Evolutionary conservation across 2,797 vertebrate genomes (phyloP), one percentile per base, ranked within the genome.

Genomic region (Etheostoma perlongum): DNA sequence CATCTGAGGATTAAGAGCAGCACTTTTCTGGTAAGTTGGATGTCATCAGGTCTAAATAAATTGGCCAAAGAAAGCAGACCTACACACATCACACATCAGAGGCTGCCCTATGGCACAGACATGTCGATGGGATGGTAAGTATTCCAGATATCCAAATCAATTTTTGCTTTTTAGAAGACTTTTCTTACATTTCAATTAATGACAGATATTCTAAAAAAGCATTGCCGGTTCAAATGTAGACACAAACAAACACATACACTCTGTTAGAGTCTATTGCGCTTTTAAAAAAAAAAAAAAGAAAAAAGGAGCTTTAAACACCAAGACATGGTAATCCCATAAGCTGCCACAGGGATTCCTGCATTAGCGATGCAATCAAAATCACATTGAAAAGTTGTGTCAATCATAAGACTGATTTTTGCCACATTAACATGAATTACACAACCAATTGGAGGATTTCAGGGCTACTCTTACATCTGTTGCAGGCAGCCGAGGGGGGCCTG

Each of bases 341-440:
- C 91, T 91, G 84, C 91, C 80, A 79, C 48, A 11, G 83, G 90
- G 90, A 90, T 93, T 93, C 89, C 78, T 81, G 90, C 81, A 88
- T 87, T 91, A 91, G 81, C 72, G 85, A 90, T 90, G 82, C 85
- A 87, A 91, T 93, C 92, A 93, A 91, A 92, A 87, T 88, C 88
- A 76, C 88, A 90, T 82, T 88, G 84, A 83, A 89, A 88, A 90
- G 82, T 86, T 81, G 74, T 86, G 88, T 89, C 88, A 91, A 92
- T 92, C 90, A 92, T 91, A 86, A 89, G 86, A 82, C 84, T 79
- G 92, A 92, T 93, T 91, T n/a, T 92, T 77, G 74, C 82, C 79
- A 89, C 84, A 91, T 92, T 91, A 92, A 78, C 87, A 87, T 87
- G 89, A 92, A 91, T 93, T 86, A 89, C 80, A 80, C 62, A 76